Evolutionary conservation across 2,888 invertebrate species (phyloP), one percentile per base, ranked within the genome.

Genomic region (Dexiosoma caninum): DNA sequence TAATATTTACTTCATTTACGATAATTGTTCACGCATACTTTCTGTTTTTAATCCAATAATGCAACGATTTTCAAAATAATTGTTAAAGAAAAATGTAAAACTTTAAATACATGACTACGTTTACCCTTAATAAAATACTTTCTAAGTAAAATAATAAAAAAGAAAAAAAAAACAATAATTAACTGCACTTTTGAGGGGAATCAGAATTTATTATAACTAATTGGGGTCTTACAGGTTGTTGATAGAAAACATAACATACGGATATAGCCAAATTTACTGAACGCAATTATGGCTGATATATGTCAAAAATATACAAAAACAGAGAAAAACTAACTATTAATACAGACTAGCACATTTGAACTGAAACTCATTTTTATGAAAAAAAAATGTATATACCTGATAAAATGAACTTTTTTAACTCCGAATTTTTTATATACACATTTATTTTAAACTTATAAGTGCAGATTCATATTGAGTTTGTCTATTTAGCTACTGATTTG

Each of bases 101-200:
- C 30, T 42, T 40, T 10, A 10, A 21, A 40, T 66, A 57, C 8
- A 30, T 21, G 19, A n/a, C n/a, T 51, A 32, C 35, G 40, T 2
- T 23, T 30, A 60, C 32, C 23, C 59, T 76, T 42, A 27, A 42
- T 59, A 21, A 62, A 44, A 23, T 16, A 27, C 35, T 30, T n/a
- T 35, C n/a, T n/a, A n/a, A n/a, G n/a, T n/a, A n/a, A n/a, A 6
- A 27, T 42, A 12, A 60, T 46, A 35, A 46, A 10, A 49, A 60
- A 21, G 42, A 62, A 55, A 1, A n/a, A 12, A 27, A 57, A 72
- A 78, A 51, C 2, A 57, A 60, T 62, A 55, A 78, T 70, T 53
- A 53, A 75, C 79, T 79, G 79, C 75, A 75, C 79, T 75, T 70
- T 37, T 42, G 0, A 23, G 19, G 51, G 57, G 57, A 53, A 57